Conservation (phyloP, 2,888 invertebrate species). For the Calephelis perditalis region DNA sequence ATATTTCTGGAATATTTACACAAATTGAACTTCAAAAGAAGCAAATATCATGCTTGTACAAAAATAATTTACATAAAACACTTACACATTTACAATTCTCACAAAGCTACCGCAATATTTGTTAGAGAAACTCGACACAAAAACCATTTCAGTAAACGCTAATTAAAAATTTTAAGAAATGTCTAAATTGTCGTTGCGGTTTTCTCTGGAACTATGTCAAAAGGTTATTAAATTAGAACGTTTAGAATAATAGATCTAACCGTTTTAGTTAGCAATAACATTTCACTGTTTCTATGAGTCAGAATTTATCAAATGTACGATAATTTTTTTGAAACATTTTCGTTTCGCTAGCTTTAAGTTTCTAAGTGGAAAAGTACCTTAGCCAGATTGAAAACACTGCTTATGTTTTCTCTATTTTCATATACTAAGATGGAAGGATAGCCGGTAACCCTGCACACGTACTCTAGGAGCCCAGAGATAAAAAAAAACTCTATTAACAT, state of each 20-base stretch:
- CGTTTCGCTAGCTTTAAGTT: no score
- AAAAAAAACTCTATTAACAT: no score
- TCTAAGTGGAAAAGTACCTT: no score
- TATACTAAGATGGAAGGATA: no score
- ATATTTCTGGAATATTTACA: no score
- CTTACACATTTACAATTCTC: not conserved
- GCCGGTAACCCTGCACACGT: no score
- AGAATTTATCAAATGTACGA: slow-evolving; percentile 24
- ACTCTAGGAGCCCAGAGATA: no score
- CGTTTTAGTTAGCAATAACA: slow-evolving; percentile 23
- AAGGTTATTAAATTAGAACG: slow-evolving; percentile 24
- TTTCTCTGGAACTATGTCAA: slow-evolving; percentile 5
- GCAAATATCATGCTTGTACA: no score
- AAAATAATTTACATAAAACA: no score
- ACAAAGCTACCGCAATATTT: slow-evolving; percentile 4
- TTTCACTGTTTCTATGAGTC: slow-evolving; percentile 26
- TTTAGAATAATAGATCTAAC: slow-evolving; percentile 24
- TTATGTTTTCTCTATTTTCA: no score
- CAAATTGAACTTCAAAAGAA: no score
- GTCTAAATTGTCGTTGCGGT: not conserved
- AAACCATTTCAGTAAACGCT: slow-evolving; percentile 2
- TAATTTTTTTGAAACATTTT: slow-evolving; percentile 26
- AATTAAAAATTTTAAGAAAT: slow-evolving; percentile 1
- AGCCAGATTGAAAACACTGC: no score
- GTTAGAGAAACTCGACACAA: not conserved